A percentile compares a stretch with the other conserved stretches of the same genome.
These are phyloP conservation scores for Lordiphosa stackelbergi DNA, from an alignment of 1,140 invertebrate genomes.

Conservation along the genomic window DNA sequence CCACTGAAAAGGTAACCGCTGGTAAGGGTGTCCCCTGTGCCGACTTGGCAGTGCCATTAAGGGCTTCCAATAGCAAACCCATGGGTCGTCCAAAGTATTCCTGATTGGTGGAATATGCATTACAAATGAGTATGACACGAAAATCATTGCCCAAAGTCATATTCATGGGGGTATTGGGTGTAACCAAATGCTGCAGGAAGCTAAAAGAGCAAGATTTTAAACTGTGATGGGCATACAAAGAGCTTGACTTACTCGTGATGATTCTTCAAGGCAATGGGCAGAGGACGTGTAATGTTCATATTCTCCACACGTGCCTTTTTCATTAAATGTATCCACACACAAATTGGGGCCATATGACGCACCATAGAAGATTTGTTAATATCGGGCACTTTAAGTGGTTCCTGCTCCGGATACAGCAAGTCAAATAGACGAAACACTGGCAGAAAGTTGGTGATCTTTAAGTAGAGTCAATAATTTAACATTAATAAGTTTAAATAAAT, in stretches of 20 bases:
- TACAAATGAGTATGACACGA: constrained; percentile 93
- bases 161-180: constrained; percentile 82
- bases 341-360: constrained; percentile 93
- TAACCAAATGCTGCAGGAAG: constrained; percentile 89
- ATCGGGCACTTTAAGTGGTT: constrained; percentile 93
- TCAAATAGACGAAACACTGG: constrained; percentile 95
- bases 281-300: constrained; percentile 85
- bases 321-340: constrained; percentile 96
- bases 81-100: constrained; percentile 91
- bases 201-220: constrained; percentile 74
- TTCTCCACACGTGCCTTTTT: constrained; percentile 94
- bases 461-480: too few species aligned
- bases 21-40: constrained; percentile 77
- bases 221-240: not conserved
- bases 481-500: too few species aligned
- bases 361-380: constrained; percentile 90
- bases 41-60: constrained; percentile 87
- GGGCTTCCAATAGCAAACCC: constrained; percentile 91
- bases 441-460: constrained; percentile 89
- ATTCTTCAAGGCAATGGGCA: constrained; percentile 89
- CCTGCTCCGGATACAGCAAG: constrained; percentile 93
- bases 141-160: constrained; percentile 89
- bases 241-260: constrained; percentile 86
- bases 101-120: constrained; percentile 94
- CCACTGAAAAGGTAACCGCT: constrained; percentile 92